Conservation (phyloP, 2,888 invertebrate species). For the Hipparchia semele region DNA sequence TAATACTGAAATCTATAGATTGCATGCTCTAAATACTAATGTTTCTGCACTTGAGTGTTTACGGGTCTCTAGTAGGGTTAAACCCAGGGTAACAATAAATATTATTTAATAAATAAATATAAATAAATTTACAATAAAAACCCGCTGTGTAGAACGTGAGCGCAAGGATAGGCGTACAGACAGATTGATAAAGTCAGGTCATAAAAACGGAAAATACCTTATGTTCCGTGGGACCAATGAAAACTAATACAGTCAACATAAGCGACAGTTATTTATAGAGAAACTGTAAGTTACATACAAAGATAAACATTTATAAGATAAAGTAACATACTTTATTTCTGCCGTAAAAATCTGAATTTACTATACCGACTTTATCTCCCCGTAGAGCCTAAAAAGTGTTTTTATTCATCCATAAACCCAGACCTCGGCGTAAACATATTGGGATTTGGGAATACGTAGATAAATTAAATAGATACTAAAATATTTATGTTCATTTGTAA, state of each 20-base stretch:
- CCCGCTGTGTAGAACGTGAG: too few species aligned
- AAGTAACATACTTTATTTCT: constrained; percentile 22
- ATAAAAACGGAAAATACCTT: too few species aligned
- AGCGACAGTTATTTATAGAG: not conserved
- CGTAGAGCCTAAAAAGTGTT: constrained; percentile 30
- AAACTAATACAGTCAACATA: not conserved
- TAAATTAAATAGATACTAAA: not conserved
- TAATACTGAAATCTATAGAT: too few species aligned
- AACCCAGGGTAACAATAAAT: too few species aligned
- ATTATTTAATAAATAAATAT: too few species aligned
- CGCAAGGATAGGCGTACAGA: too few species aligned
- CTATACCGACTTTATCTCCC: constrained; percentile 28
- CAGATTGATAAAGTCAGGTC: too few species aligned
- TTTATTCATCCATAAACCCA: constrained; percentile 32
- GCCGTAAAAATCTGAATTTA: constrained; percentile 36
- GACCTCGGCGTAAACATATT: constrained; percentile 10
- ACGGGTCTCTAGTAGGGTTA: too few species aligned
- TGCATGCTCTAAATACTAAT: too few species aligned
- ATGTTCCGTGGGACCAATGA: too few species aligned
- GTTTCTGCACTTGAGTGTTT: too few species aligned
- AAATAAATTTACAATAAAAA: too few species aligned
- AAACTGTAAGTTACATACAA: not conserved
- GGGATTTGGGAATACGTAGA: not conserved
- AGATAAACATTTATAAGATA: constrained; percentile 24
- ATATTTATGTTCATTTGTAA: not conserved